phyloP scores from a whole-genome alignment of 2,113 vertebrate species.

The Nyctereutes procyonoides region DNA sequence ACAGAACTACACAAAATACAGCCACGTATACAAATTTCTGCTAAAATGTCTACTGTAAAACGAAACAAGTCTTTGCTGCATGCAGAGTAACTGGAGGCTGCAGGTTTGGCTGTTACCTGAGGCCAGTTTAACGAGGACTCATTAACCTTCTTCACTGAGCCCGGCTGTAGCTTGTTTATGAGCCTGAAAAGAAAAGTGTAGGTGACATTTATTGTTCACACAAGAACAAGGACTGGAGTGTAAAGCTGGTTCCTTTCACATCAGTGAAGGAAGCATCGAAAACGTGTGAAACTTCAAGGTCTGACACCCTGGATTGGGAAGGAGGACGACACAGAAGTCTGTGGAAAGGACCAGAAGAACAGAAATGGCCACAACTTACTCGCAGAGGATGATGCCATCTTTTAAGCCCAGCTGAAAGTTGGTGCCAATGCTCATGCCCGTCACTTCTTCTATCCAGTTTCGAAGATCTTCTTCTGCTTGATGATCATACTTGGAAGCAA shows the following conservation, averaged over 20 bases:
- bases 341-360: fast-evolving
- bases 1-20: not conserved
- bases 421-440: conserved; percentile 94
- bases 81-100: not conserved
- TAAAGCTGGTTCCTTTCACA: not conserved
- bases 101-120: conserved; percentile 90
- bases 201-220: conserved; percentile 32
- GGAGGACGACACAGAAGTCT: not conserved
- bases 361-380: conserved; percentile 88
- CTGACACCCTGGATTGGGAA: not conserved
- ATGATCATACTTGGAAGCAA: conserved; percentile 96
- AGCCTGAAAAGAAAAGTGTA: conserved; percentile 87
- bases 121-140: conserved; percentile 98
- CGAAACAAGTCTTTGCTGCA: not conserved
- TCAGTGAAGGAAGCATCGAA: not conserved
- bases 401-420: conserved; percentile 97
- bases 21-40: not conserved
- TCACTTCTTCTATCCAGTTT: conserved; percentile 98
- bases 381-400: conserved; percentile 97
- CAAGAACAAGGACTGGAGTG: not conserved
- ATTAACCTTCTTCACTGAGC: conserved; percentile 96
- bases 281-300: not conserved
- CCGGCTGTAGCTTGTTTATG: conserved; percentile 96
- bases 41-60: not conserved
- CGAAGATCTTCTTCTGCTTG: conserved; percentile 97